Conservation (phyloP, 2,797 vertebrate species). For the Myotis pilosus region DNA sequence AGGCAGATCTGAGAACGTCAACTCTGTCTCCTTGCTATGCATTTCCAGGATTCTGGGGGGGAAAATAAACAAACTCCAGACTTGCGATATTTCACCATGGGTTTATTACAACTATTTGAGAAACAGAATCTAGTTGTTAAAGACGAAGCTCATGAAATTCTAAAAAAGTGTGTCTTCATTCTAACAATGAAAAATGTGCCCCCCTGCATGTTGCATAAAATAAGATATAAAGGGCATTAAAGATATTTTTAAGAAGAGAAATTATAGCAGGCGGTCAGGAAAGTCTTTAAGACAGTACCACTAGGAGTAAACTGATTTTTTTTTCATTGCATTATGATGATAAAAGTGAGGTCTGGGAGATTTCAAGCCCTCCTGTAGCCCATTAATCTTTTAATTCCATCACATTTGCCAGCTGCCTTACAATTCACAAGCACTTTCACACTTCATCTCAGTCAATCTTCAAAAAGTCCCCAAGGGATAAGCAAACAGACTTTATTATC, state of each 20-base stretch:
- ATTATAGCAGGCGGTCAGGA: neutral
- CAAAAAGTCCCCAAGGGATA: neutral
- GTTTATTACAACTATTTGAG: neutral
- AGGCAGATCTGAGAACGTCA: neutral
- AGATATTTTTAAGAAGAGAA: neutral
- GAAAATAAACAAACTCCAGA: neutral
- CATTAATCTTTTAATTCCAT: constrained; percentile 32
- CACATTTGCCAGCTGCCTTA: neutral
- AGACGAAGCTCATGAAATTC: constrained; percentile 8
- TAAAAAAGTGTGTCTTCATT: neutral
- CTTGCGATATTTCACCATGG: neutral
- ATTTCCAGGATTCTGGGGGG: neutral
- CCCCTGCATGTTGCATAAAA: neutral
- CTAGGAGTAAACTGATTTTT: neutral
- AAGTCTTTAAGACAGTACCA: neutral
- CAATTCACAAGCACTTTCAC: neutral
- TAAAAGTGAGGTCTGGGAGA: neutral
- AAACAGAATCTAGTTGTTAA: neutral
- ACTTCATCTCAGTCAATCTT: neutral
- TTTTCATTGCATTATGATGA: neutral
- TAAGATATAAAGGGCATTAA: neutral
- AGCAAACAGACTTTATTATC: constrained; percentile 17
- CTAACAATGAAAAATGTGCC: neutral
- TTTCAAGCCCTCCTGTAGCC: neutral
- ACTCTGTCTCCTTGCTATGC: neutral